Evolutionary conservation across 1,140 invertebrate species (phyloP), one percentile per base, ranked within the genome.

Genomic region (Drosophila nebulosa): DNA sequence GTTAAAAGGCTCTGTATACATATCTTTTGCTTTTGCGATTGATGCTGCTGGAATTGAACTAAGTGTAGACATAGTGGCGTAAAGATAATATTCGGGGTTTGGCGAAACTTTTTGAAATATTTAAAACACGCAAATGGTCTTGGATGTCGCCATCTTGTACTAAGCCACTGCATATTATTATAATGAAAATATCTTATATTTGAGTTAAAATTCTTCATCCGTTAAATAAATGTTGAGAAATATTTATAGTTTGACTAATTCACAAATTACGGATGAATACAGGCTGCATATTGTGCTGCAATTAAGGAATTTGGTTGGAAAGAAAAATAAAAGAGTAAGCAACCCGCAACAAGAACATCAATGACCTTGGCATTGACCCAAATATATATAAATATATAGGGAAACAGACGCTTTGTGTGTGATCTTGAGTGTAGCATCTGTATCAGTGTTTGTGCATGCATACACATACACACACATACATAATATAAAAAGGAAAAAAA

Each of bases 291-390:
- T 21, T 16, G 26, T 32, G 26, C 14, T 14, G 6, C 26, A 30
- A 30, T 55, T 55, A 30, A 55, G n/a, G n/a, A 21, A 27, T n/a
- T n/a, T 36, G 55, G 36, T 32, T 36, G 36, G 18, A 14, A 58
- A 58, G 55, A 32, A 58, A 58, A 39, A 74, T 73, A 67, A 74
- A 74, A 67, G 39, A 74, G 63, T 74, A 74, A 74, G 68, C 72
- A 58, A 75, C 51, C 42, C 66, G 58, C 64, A 78, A 58, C 75
- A 79, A 78, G 71, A 81, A 83, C 78, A 85, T 73, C 76, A 84
- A 77, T 85, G 80, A 85, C 80, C 80, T 85, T 85, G 80, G 77
- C 81, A 85, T 85, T 85, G 81, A 85, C 80, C 81, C 77, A 85
- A 85, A 85, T 84, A 83, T 70, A 75, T 57, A 74, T 46, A 14